Evolutionary conservation across 2,797 vertebrate species (phyloP).

Genomic region (Lates japonicus): DNA sequence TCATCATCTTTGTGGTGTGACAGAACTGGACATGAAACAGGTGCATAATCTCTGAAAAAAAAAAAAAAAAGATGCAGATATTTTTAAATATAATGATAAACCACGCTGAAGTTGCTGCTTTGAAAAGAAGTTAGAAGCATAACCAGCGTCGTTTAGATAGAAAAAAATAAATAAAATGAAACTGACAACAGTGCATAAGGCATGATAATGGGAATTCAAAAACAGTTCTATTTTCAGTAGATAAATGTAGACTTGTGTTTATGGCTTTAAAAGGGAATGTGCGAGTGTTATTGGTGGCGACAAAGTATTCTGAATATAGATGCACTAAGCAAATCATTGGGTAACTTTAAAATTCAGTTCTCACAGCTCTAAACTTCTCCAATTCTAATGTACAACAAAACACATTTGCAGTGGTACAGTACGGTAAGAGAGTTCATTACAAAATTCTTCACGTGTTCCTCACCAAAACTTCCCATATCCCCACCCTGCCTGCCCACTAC

Average conservation of each 20-base stretch:
- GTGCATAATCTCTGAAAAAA: constrained; percentile 36
- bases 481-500: background rate
- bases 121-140: constrained; percentile 70
- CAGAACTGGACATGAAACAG: constrained; percentile 66
- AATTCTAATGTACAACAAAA: constrained; percentile 32
- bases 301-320: constrained; percentile 69
- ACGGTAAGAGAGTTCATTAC: background rate
- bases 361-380: constrained; percentile 12
- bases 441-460: constrained; percentile 13
- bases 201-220: constrained; percentile 73
- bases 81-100: constrained; percentile 65
- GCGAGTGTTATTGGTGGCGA: constrained; percentile 58
- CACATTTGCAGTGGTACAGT: background rate
- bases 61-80: constrained; percentile 37
- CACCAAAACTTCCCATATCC: background rate
- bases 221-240: constrained; percentile 70
- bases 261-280: constrained; percentile 53
- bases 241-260: constrained; percentile 58
- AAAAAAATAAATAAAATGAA: constrained; percentile 59
- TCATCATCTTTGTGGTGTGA: constrained; percentile 56
- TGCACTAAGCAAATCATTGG: constrained; percentile 52
- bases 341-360: constrained; percentile 55
- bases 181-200: constrained; percentile 69
- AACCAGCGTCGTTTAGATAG: constrained; percentile 58
- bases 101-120: constrained; percentile 61